Evolutionary conservation across 2,797 vertebrate species (phyloP).

Genomic region (Ptychobarbus kaznakovi): DNA sequence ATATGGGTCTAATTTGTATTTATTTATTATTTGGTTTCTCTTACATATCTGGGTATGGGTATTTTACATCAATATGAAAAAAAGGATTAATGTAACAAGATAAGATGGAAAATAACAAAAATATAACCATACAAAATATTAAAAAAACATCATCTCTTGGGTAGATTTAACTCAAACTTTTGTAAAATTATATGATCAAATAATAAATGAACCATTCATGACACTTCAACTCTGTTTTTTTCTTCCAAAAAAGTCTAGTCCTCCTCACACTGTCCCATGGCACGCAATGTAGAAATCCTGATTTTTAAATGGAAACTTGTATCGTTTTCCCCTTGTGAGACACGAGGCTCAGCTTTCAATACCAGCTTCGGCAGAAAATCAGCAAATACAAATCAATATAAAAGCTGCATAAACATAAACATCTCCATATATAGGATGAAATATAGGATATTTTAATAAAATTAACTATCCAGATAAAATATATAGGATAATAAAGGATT

Average conservation of each 20-base stretch:
- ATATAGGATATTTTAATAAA: no score
- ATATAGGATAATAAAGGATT: not conserved
- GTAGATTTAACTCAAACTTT: not conserved
- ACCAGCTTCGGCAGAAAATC: not conserved
- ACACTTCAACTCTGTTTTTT: not conserved
- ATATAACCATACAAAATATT: not conserved
- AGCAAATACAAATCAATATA: not conserved
- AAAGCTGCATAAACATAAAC: not conserved
- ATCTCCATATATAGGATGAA: not conserved
- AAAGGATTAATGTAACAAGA: not conserved
- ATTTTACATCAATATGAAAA: not conserved
- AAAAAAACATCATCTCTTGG: not conserved
- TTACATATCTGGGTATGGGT: not conserved
- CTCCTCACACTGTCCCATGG: not conserved
- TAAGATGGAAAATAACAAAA: not conserved
- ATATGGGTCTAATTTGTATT: not conserved
- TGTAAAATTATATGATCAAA: not conserved
- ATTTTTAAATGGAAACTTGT: slow-evolving; percentile 14
- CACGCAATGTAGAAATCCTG: not conserved
- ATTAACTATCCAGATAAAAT: no score
- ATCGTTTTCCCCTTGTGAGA: not conserved
- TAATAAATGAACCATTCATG: not conserved
- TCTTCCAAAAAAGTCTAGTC: not conserved
- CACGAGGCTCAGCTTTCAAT: not conserved
- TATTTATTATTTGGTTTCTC: not conserved